Conservation (phyloP, 2,113 vertebrate genomes). For the Datnioides undecimradiatus region DNA sequence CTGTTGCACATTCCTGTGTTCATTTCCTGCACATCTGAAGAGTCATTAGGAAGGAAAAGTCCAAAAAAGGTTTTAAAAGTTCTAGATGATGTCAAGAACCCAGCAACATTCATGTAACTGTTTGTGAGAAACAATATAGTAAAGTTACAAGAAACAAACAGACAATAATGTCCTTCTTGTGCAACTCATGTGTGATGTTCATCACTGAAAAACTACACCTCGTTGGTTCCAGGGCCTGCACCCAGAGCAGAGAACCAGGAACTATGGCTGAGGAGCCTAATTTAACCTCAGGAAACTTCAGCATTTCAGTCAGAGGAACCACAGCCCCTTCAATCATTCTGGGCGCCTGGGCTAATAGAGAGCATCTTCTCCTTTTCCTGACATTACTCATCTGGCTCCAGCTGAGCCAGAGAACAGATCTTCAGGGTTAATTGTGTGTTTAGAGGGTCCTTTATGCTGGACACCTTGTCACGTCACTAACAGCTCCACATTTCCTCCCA, state of each 20-base stretch:
- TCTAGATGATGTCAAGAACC: no score
- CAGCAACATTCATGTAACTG: no score
- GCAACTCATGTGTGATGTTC: neutral
- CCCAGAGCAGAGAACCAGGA: neutral
- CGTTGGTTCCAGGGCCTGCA: no score
- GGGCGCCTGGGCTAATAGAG: no score
- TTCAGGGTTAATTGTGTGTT: neutral
- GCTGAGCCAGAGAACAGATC: neutral
- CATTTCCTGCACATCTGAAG: neutral
- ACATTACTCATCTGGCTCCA: neutral
- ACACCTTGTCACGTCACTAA: neutral
- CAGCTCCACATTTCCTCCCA: neutral
- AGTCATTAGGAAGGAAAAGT: no score
- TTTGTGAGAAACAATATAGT: no score
- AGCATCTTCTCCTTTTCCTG: neutral
- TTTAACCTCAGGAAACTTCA: neutral
- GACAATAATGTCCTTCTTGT: no score
- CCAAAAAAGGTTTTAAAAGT: no score
- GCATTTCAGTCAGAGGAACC: no score
- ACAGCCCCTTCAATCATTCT: no score
- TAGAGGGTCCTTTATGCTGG: neutral
- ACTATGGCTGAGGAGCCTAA: neutral
- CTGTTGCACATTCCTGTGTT: neutral
- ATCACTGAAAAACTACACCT: no score
- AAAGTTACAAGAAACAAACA: no score